Evolutionary conservation across 1,140 invertebrate species (phyloP).

Genomic region (Drosophila jambulina): DNA sequence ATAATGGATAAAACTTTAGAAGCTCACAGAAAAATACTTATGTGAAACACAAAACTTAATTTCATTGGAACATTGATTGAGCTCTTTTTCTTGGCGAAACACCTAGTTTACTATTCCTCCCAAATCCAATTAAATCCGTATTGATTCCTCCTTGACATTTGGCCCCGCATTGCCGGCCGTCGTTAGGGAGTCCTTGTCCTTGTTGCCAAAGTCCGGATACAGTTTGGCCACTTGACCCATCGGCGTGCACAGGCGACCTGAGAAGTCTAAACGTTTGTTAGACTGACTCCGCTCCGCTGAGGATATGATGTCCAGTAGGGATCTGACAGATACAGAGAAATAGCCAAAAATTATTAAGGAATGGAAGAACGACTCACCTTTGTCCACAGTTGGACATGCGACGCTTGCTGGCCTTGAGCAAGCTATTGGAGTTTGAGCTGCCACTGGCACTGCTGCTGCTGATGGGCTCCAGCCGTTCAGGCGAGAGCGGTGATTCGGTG

Average conservation of each 20-base stretch:
- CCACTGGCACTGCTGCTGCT: constrained; percentile 42
- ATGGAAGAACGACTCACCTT: constrained; percentile 23
- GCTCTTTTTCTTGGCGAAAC: not conserved
- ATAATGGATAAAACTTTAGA: not conserved
- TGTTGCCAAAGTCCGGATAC: constrained; percentile 90
- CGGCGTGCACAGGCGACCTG: constrained; percentile 90
- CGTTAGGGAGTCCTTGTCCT: constrained; percentile 73
- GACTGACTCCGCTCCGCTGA: constrained; percentile 86
- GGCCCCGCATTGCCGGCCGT: constrained; percentile 7
- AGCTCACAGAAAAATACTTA: constrained; percentile 18
- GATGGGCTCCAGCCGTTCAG: constrained; percentile 86
- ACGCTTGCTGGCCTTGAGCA: constrained; percentile 85
- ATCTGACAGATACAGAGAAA: constrained; percentile 80
- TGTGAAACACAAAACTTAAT: not conserved
- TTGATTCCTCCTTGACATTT: constrained; percentile 61
- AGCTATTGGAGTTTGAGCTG: constrained; percentile 58
- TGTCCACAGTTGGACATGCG: constrained; percentile 78
- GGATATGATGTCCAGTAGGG: constrained; percentile 89
- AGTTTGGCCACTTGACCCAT: constrained; percentile 89
- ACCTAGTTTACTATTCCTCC: not conserved
- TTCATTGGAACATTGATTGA: too few relatives aligned
- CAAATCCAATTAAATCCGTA: constrained; percentile 33
- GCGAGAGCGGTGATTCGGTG: constrained; percentile 93
- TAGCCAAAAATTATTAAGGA: not conserved
- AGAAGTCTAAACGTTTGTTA: constrained; percentile 91